Conservation (phyloP, 2,888 invertebrate species). For the Agriotes lineatus region DNA sequence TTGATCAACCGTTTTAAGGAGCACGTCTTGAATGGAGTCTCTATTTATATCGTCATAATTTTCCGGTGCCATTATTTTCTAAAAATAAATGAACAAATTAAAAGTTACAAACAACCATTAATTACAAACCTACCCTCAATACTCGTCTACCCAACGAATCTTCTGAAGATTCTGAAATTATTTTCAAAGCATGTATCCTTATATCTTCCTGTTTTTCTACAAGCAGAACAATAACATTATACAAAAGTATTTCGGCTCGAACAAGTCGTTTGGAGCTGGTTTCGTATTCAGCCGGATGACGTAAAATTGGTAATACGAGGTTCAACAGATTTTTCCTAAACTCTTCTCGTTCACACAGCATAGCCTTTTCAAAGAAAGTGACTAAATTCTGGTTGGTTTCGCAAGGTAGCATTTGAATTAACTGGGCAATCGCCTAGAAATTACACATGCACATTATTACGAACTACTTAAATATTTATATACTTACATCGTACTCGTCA, state of each 20-base stretch:
- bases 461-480: background rate
- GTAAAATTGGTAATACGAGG: slow-evolving; percentile 21
- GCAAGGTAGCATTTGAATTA: slow-evolving; percentile 22
- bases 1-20: slow-evolving; percentile 12
- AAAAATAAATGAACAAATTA: background rate
- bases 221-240: slow-evolving; percentile 15
- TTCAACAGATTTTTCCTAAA: slow-evolving; percentile 20
- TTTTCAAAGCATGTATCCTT: slow-evolving; percentile 5
- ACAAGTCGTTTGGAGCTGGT: slow-evolving; percentile 3
- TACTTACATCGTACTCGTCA: slow-evolving; percentile 31
- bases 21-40: background rate
- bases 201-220: slow-evolving; percentile 13
- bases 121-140: slow-evolving; percentile 6
- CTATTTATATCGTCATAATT: slow-evolving; percentile 18
- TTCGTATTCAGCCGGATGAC: slow-evolving; percentile 20
- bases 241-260: slow-evolving; percentile 24
- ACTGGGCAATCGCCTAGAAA: slow-evolving; percentile 30
- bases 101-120: background rate
- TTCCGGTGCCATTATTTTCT: slow-evolving; percentile 20
- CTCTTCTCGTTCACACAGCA: slow-evolving; percentile 18
- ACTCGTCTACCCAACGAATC: background rate
- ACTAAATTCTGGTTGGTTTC: slow-evolving; percentile 17
- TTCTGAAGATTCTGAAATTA: slow-evolving; percentile 23
- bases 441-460: too few species aligned
- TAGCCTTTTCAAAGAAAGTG: slow-evolving; percentile 9